Percentiles rank a stretch among this genome's conserved stretches.
phyloP scores from a whole-genome alignment of 2,113 vertebrate genomes.

The Ellobius talpinus region DNA sequence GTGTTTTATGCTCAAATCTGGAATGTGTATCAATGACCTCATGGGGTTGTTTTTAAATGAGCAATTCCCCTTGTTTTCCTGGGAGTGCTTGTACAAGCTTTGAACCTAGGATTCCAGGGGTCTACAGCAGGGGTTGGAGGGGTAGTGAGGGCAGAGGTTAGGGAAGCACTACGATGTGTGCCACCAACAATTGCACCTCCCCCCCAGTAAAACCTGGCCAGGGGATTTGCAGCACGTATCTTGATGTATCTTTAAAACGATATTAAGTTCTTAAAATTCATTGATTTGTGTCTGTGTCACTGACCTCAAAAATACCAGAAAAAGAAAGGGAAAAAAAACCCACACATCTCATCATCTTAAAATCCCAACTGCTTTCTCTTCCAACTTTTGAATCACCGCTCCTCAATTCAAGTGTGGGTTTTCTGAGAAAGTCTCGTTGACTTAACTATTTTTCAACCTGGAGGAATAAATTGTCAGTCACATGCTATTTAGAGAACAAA shows the following conservation, averaged over 20 bases:
- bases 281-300: neutral
- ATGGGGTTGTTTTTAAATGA: neutral
- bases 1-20: neutral
- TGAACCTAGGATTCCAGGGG: neutral
- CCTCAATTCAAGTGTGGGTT: neutral
- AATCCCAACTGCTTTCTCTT: slow-evolving; percentile 15
- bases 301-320: slow-evolving; percentile 28
- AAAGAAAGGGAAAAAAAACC: neutral
- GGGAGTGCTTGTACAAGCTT: neutral
- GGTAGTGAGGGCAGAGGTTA: neutral
- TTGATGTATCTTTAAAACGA: neutral
- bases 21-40: rapidly evolving
- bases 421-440: slow-evolving; percentile 36
- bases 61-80: neutral
- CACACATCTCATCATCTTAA: neutral
- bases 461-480: slow-evolving; percentile 53
- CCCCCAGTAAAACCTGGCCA: neutral
- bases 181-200: neutral
- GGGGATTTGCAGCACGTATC: neutral
- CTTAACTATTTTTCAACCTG: slow-evolving; percentile 29
- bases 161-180: rapidly evolving
- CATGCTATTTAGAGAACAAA: slow-evolving; percentile 48
- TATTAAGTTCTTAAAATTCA: neutral
- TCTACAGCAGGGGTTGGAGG: rapidly evolving
- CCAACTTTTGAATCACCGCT: neutral